Conservation (phyloP, 2,113 vertebrate genomes). For the Colius striatus region DNA sequence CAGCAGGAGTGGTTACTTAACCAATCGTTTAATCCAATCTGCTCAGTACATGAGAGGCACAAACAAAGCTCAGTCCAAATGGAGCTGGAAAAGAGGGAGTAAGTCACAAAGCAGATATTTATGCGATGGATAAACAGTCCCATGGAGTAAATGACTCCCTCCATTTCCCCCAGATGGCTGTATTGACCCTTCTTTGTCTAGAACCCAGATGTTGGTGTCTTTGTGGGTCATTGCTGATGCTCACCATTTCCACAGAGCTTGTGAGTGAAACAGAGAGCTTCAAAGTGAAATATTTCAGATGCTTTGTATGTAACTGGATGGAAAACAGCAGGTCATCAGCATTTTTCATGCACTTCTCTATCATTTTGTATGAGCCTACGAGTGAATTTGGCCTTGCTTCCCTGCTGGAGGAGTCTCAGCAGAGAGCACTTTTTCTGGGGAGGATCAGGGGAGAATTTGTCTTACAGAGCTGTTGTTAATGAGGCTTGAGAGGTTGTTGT, state of each 20-base stretch:
- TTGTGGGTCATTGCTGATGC: background rate
- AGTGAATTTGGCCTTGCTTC: conserved; percentile 6
- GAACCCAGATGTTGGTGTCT: background rate
- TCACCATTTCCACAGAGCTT: background rate
- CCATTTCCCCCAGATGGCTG: background rate
- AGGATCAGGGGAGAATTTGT: conserved; percentile 1
- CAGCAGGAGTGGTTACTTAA: background rate
- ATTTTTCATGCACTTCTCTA: conserved; percentile 31
- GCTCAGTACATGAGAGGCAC: background rate
- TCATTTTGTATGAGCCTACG: conserved; percentile 6
- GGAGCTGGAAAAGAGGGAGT: background rate
- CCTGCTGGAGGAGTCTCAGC: background rate
- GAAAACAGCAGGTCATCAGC: background rate
- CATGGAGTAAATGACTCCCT: background rate
- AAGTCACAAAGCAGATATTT: background rate
- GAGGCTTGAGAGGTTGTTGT: background rate
- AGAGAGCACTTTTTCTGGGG: background rate
- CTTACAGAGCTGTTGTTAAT: background rate
- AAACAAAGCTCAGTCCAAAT: background rate
- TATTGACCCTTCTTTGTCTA: background rate
- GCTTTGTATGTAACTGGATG: background rate
- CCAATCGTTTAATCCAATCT: background rate
- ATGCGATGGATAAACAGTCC: background rate
- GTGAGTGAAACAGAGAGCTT: background rate
- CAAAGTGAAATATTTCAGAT: conserved; percentile 20